phyloP scores from a whole-genome alignment of 2,888 invertebrate genomes.

The Nephrotoma appendiculata region DNA sequence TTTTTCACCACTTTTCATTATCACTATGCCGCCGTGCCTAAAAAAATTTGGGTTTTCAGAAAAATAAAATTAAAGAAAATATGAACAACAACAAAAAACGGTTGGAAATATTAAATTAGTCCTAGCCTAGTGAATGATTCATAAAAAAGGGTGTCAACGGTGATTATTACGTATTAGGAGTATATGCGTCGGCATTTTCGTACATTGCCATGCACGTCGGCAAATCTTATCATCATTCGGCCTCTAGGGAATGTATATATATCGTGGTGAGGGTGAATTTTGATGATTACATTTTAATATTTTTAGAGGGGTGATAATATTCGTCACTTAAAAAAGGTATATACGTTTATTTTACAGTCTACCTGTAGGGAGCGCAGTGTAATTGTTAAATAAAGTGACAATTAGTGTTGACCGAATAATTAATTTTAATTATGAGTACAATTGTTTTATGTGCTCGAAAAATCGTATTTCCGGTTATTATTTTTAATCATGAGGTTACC shows the following conservation, averaged over 20 bases:
- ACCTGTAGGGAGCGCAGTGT: too few species aligned
- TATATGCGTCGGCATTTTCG: background rate
- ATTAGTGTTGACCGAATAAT: too few species aligned
- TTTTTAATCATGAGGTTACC: too few species aligned
- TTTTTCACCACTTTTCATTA: background rate
- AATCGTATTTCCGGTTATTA: too few species aligned
- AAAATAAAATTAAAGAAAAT: background rate
- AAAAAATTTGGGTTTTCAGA: background rate
- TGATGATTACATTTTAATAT: background rate
- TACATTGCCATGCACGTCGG: background rate
- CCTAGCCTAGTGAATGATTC: background rate
- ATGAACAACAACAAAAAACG: background rate
- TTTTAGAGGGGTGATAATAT: background rate
- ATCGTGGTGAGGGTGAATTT: background rate
- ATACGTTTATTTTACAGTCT: too few species aligned
- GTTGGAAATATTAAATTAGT: background rate
- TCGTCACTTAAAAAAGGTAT: too few species aligned
- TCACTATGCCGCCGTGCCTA: background rate
- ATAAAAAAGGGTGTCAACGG: background rate
- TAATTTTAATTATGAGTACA: too few species aligned
- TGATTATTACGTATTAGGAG: background rate
- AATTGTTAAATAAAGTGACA: too few species aligned
- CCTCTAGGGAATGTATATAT: background rate
- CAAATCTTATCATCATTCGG: background rate
- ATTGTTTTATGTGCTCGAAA: too few species aligned